phyloP scores from a whole-genome alignment of 35 echinoderm and acorn worm species.

The Heliocidaris erythrogramma region DNA sequence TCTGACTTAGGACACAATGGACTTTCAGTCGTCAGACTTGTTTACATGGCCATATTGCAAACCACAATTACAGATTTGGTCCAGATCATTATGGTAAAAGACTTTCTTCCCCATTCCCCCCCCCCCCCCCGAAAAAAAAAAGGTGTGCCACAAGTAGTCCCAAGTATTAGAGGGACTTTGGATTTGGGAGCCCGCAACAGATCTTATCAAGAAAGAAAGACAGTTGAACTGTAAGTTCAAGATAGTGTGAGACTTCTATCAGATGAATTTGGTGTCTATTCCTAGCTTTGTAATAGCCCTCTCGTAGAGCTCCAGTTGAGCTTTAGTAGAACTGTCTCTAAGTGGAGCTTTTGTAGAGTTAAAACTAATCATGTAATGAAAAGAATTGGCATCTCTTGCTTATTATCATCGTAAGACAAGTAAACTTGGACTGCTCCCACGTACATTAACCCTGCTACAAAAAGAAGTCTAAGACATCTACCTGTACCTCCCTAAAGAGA shows the following conservation, averaged over 20 bases:
- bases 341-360: too few species aligned
- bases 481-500: too few species aligned
- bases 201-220: neutral
- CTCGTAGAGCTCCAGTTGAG: too few species aligned
- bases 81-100: slow-evolving; percentile 7
- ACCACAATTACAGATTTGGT: slow-evolving; percentile 14
- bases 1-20: neutral
- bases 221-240: neutral
- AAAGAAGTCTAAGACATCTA: neutral
- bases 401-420: neutral
- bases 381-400: too few species aligned
- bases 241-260: neutral
- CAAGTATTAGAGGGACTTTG: neutral
- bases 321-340: too few species aligned
- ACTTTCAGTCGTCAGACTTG: neutral
- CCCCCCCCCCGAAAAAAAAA: neutral
- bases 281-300: neutral
- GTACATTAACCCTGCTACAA: too few species aligned
- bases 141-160: neutral
- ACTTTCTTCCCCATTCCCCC: neutral
- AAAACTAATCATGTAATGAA: too few species aligned
- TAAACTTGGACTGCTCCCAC: neutral
- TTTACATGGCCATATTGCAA: slow-evolving; percentile 26
- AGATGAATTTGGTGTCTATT: neutral
- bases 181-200: neutral